phyloP scores from a whole-genome alignment of 2,888 invertebrate genomes.

The Drosophila buzzatii region DNA sequence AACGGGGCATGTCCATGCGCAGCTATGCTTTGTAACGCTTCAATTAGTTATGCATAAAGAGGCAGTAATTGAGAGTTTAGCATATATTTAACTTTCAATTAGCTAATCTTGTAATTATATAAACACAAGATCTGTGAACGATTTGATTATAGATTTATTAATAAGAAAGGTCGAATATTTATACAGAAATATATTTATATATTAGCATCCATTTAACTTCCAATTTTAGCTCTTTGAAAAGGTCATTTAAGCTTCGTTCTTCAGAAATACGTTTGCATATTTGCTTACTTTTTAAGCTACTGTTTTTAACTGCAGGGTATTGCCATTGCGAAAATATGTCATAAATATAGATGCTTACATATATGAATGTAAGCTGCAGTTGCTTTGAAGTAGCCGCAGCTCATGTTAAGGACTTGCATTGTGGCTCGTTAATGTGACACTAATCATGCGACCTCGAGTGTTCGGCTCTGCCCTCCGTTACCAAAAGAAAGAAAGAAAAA shows the following conservation, averaged over 20 bases:
- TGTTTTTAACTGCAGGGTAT: constrained; percentile 16
- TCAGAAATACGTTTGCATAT: neutral
- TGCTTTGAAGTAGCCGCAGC: constrained; percentile 49
- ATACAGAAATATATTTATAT: too few species aligned
- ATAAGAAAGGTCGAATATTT: too few species aligned
- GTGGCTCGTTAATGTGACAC: constrained; percentile 64
- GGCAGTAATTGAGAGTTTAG: neutral
- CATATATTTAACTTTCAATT: neutral
- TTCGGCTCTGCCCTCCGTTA: constrained; percentile 52
- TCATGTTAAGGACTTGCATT: constrained; percentile 31
- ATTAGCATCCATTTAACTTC: too few species aligned
- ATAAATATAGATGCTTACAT: constrained; percentile 26
- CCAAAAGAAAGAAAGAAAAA: constrained; percentile 29
- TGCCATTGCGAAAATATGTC: constrained; percentile 41
- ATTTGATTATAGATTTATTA: neutral
- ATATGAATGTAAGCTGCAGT: constrained; percentile 17
- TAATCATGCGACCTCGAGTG: constrained; percentile 76
- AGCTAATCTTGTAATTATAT: neutral
- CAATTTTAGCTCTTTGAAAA: neutral
- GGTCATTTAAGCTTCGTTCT: constrained; percentile 6
- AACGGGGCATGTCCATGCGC: constrained; percentile 30
- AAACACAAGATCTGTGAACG: too few species aligned
- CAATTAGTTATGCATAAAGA: constrained; percentile 26
- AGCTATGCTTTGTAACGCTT: constrained; percentile 35
- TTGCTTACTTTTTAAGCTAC: neutral